phyloP scores from a whole-genome alignment of 2,113 vertebrate genomes.

The Plestiodon gilberti region DNA sequence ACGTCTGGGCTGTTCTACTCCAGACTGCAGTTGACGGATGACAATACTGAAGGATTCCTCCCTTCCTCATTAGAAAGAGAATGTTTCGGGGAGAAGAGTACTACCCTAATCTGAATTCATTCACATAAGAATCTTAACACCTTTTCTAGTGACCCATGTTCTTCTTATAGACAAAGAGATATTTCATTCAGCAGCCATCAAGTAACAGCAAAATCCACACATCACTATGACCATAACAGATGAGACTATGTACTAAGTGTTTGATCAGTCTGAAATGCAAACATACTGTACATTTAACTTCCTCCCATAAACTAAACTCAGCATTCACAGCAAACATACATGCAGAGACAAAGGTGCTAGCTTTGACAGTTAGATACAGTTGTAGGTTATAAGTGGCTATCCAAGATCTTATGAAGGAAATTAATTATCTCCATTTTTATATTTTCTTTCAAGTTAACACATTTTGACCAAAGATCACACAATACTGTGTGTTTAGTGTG shows the following conservation, averaged over 20 bases:
- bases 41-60: neutral
- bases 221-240: neutral
- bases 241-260: neutral
- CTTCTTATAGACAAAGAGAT: neutral
- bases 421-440: no score
- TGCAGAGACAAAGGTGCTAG: neutral
- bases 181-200: neutral
- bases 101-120: neutral
- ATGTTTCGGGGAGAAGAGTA: neutral
- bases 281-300: neutral
- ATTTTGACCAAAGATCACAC: neutral
- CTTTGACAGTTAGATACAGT: neutral
- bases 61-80: neutral
- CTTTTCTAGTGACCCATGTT: neutral
- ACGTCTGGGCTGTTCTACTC: neutral
- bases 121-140: no score
- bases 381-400: neutral
- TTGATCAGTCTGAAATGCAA: neutral
- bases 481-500: neutral
- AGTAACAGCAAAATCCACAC: neutral
- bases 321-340: neutral
- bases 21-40: neutral
- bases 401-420: neutral
- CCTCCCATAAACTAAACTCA: neutral
- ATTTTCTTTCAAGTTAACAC: neutral